Conservation (phyloP, 2,797 vertebrate species). For the Argya squamiceps region DNA sequence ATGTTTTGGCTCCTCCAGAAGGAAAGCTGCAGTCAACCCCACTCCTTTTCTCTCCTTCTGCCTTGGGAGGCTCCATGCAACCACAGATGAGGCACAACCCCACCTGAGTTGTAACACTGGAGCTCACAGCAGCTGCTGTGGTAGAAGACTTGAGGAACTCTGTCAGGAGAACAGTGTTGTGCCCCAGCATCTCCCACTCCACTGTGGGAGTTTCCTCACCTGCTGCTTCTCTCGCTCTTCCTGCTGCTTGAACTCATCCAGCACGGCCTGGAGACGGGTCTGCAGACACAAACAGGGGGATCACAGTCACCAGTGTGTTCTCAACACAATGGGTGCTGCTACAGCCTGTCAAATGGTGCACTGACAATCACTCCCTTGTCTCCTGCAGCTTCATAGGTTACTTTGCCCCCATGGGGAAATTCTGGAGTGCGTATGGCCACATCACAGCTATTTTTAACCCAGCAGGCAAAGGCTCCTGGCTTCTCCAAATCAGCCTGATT, state of each 20-base stretch:
- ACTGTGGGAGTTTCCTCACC: constrained; percentile 71
- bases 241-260: constrained; percentile 95
- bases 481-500: not conserved
- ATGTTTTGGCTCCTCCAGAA: not conserved
- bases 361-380: not conserved
- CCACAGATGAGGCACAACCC: not conserved
- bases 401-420: not conserved
- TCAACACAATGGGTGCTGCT: not conserved
- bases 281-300: constrained; percentile 41
- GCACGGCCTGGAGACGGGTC: constrained; percentile 92
- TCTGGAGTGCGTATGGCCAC: not conserved
- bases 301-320: not conserved
- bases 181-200: not conserved
- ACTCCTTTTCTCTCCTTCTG: not conserved
- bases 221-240: constrained; percentile 95
- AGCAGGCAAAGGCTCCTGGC: not conserved
- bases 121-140: not conserved
- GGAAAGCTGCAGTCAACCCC: not conserved
- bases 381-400: not conserved
- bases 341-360: not conserved
- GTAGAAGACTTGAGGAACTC: not conserved
- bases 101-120: not conserved
- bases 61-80: not conserved
- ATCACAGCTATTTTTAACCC: not conserved
- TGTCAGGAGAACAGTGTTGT: accelerated